These are phyloP conservation scores for Trisateles emortualis DNA, from an alignment of 2,888 invertebrate species.

Conservation along the genomic window DNA sequence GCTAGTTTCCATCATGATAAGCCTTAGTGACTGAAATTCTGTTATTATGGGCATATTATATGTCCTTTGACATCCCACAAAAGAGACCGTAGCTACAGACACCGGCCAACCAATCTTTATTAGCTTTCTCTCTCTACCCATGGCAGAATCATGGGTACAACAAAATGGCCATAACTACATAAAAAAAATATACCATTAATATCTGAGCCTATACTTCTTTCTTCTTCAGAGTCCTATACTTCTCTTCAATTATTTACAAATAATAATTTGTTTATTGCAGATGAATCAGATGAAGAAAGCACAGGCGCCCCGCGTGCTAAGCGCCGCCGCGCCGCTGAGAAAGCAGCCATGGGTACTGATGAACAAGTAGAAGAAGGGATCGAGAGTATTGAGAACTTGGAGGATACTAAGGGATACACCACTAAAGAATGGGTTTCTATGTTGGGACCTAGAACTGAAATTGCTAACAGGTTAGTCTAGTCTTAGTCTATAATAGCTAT, in stretches of 20 bases:
- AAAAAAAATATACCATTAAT: no score
- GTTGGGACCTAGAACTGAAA: constrained; percentile 98
- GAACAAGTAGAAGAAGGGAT: constrained; percentile 93
- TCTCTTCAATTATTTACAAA: not conserved
- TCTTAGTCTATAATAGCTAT: not conserved
- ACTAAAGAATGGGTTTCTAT: constrained; percentile 99
- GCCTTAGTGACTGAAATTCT: no score
- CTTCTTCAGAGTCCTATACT: no score
- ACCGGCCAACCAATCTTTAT: no score
- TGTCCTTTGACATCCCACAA: no score
- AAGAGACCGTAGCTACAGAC: no score
- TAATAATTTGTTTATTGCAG: constrained; percentile 61
- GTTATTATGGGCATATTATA: no score
- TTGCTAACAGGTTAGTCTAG: constrained; percentile 90
- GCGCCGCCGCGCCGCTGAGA: constrained; percentile 93
- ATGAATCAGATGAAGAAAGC: constrained; percentile 94
- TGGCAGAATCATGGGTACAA: no score
- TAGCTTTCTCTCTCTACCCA: no score
- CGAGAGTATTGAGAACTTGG: constrained; percentile 98
- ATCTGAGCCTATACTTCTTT: no score
- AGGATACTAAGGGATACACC: constrained; percentile 98
- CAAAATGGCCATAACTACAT: no score
- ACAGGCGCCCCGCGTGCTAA: constrained; percentile 89
- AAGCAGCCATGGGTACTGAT: constrained; percentile 93
- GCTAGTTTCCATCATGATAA: no score